Conservation (phyloP, 53 echinoderm and acorn worm genomes). For the Mesocentrotus franciscanus region DNA sequence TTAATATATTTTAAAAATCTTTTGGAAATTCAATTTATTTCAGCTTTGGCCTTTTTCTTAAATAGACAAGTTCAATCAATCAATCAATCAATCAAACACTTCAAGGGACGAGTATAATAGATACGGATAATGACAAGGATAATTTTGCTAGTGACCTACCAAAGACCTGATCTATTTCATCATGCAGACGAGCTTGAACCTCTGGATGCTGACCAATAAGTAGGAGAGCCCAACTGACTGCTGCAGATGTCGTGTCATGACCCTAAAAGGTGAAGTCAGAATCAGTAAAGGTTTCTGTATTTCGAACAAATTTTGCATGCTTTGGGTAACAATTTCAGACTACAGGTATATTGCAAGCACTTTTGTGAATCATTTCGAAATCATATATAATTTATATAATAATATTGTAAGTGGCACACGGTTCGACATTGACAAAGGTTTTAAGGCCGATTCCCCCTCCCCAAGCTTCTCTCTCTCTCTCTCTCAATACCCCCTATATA, state of each 20-base stretch:
- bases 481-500: no score
- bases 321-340: no score
- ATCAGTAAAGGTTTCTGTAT: no score
- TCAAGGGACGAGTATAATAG: neutral
- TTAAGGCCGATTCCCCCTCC: neutral
- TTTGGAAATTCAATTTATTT: no score
- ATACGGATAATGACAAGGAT: no score
- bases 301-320: no score
- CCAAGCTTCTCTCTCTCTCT: no score
- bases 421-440: no score
- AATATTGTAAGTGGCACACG: no score
- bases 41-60: no score
- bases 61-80: neutral
- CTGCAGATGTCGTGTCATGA: conserved; percentile 24
- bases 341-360: neutral
- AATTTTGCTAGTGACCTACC: neutral
- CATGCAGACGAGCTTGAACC: conserved; percentile 33
- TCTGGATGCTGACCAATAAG: conserved; percentile 2
- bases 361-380: neutral
- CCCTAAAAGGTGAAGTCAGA: neutral
- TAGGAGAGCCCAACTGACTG: conserved; percentile 23
- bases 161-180: conserved; percentile 32
- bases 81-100: neutral
- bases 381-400: no score
- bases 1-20: no score